Evolutionary conservation across 2,113 vertebrate species (phyloP).

Genomic region (Stigmatopora argus): DNA sequence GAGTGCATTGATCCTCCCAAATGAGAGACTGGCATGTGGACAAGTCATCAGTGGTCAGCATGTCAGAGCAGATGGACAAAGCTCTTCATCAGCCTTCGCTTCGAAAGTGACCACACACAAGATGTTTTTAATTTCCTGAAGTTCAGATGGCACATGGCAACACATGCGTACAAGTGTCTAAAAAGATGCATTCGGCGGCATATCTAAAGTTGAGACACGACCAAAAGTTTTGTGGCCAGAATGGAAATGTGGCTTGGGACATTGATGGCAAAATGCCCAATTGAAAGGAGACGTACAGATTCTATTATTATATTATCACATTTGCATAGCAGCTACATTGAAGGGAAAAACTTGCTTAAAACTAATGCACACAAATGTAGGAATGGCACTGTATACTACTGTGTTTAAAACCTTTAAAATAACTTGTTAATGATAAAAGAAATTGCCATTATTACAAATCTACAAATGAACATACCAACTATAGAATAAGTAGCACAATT

Average conservation of each 20-base stretch:
- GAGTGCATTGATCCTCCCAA: slow-evolving; percentile 41
- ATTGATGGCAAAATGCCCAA: slow-evolving; percentile 40
- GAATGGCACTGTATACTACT: too few species aligned
- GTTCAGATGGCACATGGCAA: slow-evolving; percentile 16
- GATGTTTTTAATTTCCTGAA: slow-evolving; percentile 36
- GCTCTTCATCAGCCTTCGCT: slow-evolving; percentile 27
- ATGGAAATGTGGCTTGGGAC: slow-evolving; percentile 22
- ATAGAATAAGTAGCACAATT: too few species aligned
- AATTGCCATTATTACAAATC: too few species aligned
- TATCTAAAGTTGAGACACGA: slow-evolving; percentile 25
- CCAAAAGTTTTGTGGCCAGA: slow-evolving; percentile 32
- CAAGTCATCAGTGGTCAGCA: slow-evolving; percentile 47
- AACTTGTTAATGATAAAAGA: too few species aligned
- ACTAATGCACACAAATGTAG: too few species aligned
- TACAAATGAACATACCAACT: too few species aligned
- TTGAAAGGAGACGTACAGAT: slow-evolving; percentile 31
- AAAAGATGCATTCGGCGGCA: slow-evolving; percentile 15
- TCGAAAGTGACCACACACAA: slow-evolving; percentile 21
- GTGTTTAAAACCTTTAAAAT: too few species aligned
- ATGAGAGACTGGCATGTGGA: slow-evolving; percentile 45
- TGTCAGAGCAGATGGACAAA: slow-evolving; percentile 49
- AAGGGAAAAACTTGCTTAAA: too few species aligned
- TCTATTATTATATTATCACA: too few species aligned
- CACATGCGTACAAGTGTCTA: slow-evolving; percentile 20
- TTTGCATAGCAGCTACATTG: too few species aligned